phyloP scores from a whole-genome alignment of 2,888 invertebrate species.

The Plemyria rubiginata region DNA sequence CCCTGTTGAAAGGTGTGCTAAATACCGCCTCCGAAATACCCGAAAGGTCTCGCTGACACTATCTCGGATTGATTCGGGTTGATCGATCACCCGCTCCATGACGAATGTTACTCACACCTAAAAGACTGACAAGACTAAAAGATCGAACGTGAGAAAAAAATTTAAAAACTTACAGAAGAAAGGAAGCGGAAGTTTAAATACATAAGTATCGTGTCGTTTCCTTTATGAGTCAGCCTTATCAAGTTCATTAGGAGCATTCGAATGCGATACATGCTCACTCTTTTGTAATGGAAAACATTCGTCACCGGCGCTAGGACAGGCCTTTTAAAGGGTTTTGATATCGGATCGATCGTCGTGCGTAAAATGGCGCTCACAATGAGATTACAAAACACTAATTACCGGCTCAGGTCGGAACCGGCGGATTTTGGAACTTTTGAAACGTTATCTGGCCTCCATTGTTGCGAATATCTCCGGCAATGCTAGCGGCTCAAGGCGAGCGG shows the following conservation, averaged over 20 bases:
- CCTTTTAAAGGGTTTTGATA: constrained; percentile 7
- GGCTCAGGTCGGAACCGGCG: constrained; percentile 68
- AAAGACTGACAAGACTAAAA: constrained; percentile 37
- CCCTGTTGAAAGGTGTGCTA: constrained; percentile 39
- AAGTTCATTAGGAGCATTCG: constrained; percentile 68
- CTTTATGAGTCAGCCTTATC: constrained; percentile 75
- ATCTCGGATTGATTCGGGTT: constrained; percentile 56
- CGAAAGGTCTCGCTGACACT: constrained; percentile 55
- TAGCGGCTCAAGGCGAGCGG: constrained; percentile 83
- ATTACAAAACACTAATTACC: constrained; percentile 76
- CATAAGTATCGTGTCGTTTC: constrained; percentile 76
- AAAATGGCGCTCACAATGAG: constrained; percentile 50
- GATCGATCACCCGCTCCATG: constrained; percentile 65
- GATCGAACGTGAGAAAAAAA: constrained; percentile 68
- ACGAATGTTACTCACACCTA: constrained; percentile 60
- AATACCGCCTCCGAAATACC: constrained; percentile 65
- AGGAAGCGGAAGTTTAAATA: constrained; percentile 76
- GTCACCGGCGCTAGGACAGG: constrained; percentile 31
- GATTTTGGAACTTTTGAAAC: constrained; percentile 83
- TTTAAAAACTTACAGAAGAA: constrained; percentile 60
- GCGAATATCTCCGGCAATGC: constrained; percentile 85
- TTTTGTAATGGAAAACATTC: constrained; percentile 48
- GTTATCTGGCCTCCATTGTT: constrained; percentile 85
- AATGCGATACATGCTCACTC: constrained; percentile 54
- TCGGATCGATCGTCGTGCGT: constrained; percentile 38